Evolutionary conservation across 92 coral and sea anemone species (phyloP).

Genomic region (Palythoa heliodiscus): DNA sequence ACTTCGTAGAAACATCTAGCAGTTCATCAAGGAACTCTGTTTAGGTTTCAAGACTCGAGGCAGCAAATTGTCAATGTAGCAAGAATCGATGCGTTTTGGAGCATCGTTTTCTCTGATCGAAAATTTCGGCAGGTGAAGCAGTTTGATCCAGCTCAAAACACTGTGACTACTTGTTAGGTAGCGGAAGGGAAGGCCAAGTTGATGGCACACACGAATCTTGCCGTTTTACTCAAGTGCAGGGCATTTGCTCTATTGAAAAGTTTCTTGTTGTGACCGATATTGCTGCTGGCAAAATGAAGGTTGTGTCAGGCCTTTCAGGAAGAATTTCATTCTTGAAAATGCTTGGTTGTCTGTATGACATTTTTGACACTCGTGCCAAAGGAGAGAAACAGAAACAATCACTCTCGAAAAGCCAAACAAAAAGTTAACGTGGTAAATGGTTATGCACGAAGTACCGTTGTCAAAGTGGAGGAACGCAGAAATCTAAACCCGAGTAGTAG

Average conservation of each 20-base stretch:
- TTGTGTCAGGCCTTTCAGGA: slow-evolving; percentile 50
- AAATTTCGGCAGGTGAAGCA: slow-evolving; percentile 35
- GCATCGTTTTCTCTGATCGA: slow-evolving; percentile 44
- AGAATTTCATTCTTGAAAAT: slow-evolving; percentile 43
- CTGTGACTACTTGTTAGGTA: slow-evolving; percentile 44
- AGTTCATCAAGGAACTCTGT: slow-evolving; percentile 40
- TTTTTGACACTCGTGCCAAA: slow-evolving; percentile 48
- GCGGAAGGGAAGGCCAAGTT: slow-evolving; percentile 25
- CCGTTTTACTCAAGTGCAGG: slow-evolving; percentile 48
- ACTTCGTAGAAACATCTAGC: background rate
- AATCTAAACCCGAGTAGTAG: slow-evolving; percentile 18
- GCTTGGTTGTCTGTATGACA: slow-evolving; percentile 48
- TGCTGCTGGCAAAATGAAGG: slow-evolving; percentile 31
- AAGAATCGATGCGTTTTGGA: slow-evolving; percentile 27
- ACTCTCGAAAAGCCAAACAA: slow-evolving; percentile 48
- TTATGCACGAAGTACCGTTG: slow-evolving; percentile 41
- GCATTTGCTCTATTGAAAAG: slow-evolving; percentile 28
- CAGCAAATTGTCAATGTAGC: slow-evolving; percentile 28
- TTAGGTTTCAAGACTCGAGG: slow-evolving; percentile 42
- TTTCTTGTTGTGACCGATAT: slow-evolving; percentile 42
- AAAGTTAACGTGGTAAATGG: slow-evolving; percentile 36
- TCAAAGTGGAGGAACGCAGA: slow-evolving; percentile 31
- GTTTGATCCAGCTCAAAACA: slow-evolving; percentile 47
- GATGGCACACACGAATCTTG: slow-evolving; percentile 46
- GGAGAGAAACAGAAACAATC: slow-evolving; percentile 34